Conservation (phyloP, 2,888 invertebrate species). For the Lysandra coridon region DNA sequence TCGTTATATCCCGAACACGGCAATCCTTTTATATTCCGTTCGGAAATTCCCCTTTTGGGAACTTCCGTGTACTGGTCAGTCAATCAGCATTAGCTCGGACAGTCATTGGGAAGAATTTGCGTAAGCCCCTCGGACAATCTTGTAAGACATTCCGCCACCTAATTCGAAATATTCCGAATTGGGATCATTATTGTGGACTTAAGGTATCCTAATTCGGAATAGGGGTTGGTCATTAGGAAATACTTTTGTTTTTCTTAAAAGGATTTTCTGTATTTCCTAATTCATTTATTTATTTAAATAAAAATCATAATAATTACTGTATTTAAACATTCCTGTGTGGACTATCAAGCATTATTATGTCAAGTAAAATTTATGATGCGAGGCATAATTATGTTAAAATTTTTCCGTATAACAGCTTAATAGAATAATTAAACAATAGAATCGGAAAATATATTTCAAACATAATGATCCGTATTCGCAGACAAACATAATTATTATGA, state of each 20-base stretch:
- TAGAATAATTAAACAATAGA: no score
- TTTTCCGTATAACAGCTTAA: no score
- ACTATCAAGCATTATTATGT: no score
- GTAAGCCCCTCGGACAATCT: slow-evolving; percentile 21
- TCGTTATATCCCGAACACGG: background rate
- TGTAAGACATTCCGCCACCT: slow-evolving; percentile 28
- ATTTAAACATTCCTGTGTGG: no score
- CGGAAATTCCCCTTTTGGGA: no score
- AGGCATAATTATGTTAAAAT: no score
- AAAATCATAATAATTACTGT: background rate
- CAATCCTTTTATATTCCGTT: slow-evolving; percentile 27
- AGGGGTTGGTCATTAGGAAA: background rate
- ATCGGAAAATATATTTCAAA: background rate
- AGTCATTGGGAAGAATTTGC: slow-evolving; percentile 14
- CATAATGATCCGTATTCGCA: background rate
- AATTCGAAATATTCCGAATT: background rate
- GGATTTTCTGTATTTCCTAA: background rate
- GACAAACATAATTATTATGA: background rate
- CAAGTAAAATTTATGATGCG: no score
- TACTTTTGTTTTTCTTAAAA: background rate
- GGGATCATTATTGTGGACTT: slow-evolving; percentile 1
- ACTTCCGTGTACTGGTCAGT: background rate
- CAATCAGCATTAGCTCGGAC: slow-evolving; percentile 30
- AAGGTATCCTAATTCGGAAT: background rate
- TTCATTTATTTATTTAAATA: background rate